These are phyloP conservation scores for Embiotoca jacksoni DNA, from an alignment of 2,113 vertebrate species.

Conservation along the genomic window DNA sequence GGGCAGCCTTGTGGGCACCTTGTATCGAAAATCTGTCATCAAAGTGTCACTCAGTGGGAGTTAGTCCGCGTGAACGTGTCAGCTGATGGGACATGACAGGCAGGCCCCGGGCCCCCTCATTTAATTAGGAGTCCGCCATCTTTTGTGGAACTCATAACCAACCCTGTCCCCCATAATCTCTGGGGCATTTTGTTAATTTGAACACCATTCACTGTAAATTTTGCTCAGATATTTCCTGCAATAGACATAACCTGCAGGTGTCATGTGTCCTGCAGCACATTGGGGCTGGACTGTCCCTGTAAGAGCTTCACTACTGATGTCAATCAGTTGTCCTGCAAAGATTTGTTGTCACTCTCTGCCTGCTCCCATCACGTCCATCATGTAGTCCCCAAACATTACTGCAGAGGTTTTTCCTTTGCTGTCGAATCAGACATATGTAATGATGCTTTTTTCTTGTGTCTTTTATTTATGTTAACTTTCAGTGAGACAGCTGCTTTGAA, in stretches of 20 bases:
- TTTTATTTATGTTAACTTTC: background rate
- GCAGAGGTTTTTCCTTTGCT: background rate
- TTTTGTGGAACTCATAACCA: constrained; percentile 48
- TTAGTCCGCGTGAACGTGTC: constrained; percentile 48
- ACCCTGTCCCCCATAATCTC: constrained; percentile 36
- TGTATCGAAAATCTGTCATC: constrained; percentile 55
- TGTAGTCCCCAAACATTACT: background rate
- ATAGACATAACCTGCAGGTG: constrained; percentile 5
- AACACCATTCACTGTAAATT: constrained; percentile 23
- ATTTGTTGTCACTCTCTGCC: constrained; percentile 15
- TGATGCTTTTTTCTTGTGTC: background rate
- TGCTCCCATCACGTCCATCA: background rate
- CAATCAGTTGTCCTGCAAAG: constrained; percentile 25
- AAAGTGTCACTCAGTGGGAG: constrained; percentile 37
- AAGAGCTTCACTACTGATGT: constrained; percentile 23
- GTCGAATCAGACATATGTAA: background rate
- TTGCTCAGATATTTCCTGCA: constrained; percentile 22
- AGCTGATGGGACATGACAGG: constrained; percentile 56
- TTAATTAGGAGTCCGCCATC: constrained; percentile 60
- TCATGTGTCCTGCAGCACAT: constrained; percentile 10
- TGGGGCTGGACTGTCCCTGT: constrained; percentile 3
- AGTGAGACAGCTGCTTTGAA: constrained; percentile 1
- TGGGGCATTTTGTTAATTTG: constrained; percentile 34
- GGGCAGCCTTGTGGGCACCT: constrained; percentile 20
- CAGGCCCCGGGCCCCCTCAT: constrained; percentile 53